Evolutionary conservation across 2,888 invertebrate species (phyloP).

Genomic region (Watsonalla binaria): DNA sequence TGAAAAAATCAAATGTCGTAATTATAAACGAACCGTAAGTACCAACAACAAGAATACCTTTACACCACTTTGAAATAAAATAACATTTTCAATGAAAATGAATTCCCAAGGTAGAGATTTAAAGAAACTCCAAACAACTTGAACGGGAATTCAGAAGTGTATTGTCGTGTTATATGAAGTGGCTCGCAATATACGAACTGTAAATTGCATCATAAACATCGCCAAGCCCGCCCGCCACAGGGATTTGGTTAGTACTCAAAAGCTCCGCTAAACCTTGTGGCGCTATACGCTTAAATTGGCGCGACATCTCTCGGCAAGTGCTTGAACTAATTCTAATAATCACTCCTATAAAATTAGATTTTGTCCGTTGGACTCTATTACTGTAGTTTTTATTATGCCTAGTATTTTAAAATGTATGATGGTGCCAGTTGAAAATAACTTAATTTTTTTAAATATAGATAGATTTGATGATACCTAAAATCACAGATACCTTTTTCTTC

Average conservation of each 20-base stretch:
- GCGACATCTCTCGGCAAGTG: conserved; percentile 52
- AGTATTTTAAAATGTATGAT: too few relatives aligned
- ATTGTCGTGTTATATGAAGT: conserved; percentile 66
- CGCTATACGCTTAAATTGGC: conserved; percentile 24
- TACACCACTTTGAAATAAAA: background rate
- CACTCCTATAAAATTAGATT: background rate
- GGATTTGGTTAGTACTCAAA: conserved; percentile 34
- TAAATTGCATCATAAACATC: conserved; percentile 73
- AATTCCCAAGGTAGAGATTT: conserved; percentile 23
- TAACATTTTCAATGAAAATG: conserved; percentile 9
- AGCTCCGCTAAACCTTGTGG: conserved; percentile 25
- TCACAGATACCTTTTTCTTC: too few relatives aligned
- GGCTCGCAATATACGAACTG: conserved; percentile 66
- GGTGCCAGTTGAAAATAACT: background rate
- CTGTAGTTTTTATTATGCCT: too few relatives aligned
- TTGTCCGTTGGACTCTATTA: too few relatives aligned
- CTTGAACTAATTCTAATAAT: conserved; percentile 31
- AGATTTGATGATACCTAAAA: background rate
- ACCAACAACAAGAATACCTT: too few relatives aligned
- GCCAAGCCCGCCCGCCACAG: conserved; percentile 25
- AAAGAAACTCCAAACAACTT: conserved; percentile 33
- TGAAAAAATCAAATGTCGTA: too few relatives aligned
- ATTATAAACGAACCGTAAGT: too few relatives aligned
- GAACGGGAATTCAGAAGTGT: conserved; percentile 51
- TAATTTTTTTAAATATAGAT: background rate